These are phyloP conservation scores for Acronicta alni DNA, from an alignment of 2,888 invertebrate genomes.

Conservation along the genomic window DNA sequence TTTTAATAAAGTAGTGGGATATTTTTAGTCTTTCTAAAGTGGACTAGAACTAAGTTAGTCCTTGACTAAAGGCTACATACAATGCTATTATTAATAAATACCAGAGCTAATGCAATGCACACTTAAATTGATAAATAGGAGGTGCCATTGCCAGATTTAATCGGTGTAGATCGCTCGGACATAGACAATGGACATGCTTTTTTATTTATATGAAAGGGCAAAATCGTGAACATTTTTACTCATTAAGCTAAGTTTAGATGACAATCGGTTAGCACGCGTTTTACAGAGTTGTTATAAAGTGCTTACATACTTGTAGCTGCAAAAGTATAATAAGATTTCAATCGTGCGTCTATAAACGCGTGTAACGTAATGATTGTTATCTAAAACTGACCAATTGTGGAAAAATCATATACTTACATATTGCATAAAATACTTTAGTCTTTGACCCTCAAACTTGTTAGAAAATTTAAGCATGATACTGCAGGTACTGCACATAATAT, in stretches of 20 bases:
- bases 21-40: conserved; percentile 4
- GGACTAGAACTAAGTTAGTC: not conserved
- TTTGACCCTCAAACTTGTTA: no score
- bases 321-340: conserved; percentile 16
- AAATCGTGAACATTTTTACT: conserved; percentile 26
- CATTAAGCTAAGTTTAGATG: conserved; percentile 16
- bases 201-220: conserved; percentile 22
- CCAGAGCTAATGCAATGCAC: conserved; percentile 11
- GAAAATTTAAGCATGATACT: no score
- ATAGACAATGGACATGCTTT: conserved; percentile 18
- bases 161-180: conserved; percentile 9
- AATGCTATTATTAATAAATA: conserved; percentile 13
- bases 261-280: conserved; percentile 18
- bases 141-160: conserved; percentile 13
- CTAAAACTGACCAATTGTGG: conserved; percentile 1
- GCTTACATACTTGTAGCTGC: not conserved
- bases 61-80: conserved; percentile 12
- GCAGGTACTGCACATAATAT: no score
- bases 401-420: not conserved
- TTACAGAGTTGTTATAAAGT: not conserved
- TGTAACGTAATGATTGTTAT: conserved; percentile 23
- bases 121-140: conserved; percentile 20
- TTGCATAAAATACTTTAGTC: no score
- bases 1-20: no score
- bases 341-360: conserved; percentile 6